phyloP scores from a whole-genome alignment of 2,113 vertebrate species.

The Desmodus rotundus region DNA sequence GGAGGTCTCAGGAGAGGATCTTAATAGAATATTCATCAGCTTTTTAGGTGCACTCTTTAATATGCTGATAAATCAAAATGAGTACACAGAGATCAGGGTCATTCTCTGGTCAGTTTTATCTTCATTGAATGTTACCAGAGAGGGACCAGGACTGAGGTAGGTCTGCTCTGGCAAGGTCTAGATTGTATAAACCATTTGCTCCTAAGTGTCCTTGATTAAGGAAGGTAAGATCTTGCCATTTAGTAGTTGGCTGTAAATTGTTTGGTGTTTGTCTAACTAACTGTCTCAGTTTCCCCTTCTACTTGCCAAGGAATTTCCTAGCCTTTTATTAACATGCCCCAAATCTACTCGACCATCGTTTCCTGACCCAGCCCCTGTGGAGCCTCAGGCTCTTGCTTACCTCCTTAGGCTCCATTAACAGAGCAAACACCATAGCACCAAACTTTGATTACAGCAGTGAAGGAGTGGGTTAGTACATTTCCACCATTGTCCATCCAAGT shows the following conservation, averaged over 20 bases:
- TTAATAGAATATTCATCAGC: background rate
- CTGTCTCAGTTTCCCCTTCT: background rate
- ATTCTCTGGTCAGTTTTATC: background rate
- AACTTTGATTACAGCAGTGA: background rate
- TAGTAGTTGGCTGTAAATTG: background rate
- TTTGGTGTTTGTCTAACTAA: background rate
- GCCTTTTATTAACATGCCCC: background rate
- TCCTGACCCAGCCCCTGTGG: no score
- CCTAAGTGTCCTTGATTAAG: background rate
- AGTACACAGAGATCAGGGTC: background rate
- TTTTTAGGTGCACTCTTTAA: background rate
- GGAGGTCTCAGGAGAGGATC: background rate
- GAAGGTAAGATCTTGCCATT: background rate
- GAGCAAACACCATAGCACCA: background rate
- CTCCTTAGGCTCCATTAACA: background rate
- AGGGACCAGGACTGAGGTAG: background rate
- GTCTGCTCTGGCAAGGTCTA: background rate
- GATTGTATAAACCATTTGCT: background rate
- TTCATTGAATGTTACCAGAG: background rate
- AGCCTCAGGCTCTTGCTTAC: background rate
- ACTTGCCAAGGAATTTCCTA: background rate
- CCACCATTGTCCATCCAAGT: background rate
- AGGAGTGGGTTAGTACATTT: background rate
- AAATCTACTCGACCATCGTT: rapidly evolving
- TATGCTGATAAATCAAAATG: background rate